phyloP scores from a whole-genome alignment of 2,113 vertebrate species.

The Rissa tridactyla region DNA sequence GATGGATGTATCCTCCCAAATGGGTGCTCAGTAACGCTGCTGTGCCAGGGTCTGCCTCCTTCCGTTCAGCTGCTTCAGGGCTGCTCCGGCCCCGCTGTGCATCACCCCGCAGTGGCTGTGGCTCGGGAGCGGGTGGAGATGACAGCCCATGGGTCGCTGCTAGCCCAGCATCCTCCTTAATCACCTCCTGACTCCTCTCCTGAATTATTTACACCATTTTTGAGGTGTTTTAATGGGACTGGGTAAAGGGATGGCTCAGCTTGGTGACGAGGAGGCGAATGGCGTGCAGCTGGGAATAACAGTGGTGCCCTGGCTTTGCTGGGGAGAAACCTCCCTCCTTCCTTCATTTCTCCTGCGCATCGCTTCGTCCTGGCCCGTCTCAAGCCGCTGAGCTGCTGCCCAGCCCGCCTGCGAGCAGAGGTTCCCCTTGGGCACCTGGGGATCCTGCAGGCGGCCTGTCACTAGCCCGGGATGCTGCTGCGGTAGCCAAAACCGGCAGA shows the following conservation, averaged over 20 bases:
- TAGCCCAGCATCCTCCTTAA: neutral
- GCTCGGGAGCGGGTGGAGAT: neutral
- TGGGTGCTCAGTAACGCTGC: neutral
- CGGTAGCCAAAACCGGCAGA: neutral
- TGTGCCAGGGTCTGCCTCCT: neutral
- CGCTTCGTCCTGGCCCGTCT: neutral
- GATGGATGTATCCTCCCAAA: neutral
- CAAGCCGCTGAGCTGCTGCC: neutral
- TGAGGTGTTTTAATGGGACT: neutral
- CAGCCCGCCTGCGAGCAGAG: accelerated
- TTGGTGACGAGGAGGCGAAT: accelerated
- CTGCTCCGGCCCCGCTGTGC: neutral
- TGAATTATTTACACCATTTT: neutral
- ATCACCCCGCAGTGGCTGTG: neutral
- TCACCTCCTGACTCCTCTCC: neutral
- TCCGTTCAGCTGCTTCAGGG: neutral
- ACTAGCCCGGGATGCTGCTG: neutral
- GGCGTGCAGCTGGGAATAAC: neutral
- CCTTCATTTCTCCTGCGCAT: accelerated
- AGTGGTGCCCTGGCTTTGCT: neutral
- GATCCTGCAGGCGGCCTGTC: neutral
- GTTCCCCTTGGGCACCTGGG: accelerated
- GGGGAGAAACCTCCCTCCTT: neutral
- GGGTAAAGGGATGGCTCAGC: neutral
- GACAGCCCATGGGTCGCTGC: neutral